Evolutionary conservation across 2,797 vertebrate genomes (phyloP), one percentile per base, ranked within the genome.

Genomic region (Anomalospiza imberbis): DNA sequence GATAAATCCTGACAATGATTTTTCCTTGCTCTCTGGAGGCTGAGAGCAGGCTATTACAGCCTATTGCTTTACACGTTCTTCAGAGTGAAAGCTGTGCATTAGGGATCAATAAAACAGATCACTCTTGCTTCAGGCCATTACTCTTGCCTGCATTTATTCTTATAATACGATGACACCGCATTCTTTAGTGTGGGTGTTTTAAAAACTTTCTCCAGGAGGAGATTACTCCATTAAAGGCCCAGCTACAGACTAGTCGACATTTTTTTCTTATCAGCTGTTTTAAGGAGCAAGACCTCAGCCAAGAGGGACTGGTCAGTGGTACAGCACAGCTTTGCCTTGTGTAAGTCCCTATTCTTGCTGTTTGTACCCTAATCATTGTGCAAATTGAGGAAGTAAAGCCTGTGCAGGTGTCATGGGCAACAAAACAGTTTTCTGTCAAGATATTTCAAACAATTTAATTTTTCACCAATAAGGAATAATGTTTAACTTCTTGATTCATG

Each of bases 91-190:
- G 89, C 94, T 88, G 89, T 77, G 73, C 93, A 92, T 95, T 92
- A 96, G 91, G 91, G 94, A 95, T 96, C 95, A 93, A 95, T 96
- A 95, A 96, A 89, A 95, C 86, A 97, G 93, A 96, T 94, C 95
- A 94, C 85, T 86, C 87, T 60, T 93, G 93, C 96, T 96, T 84
- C 93, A 91, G 93, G 95, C 89, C 95, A 88, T 96, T 96, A 95
- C 82, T 70, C 89, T 73, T 88, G 82, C 76, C 87, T 94, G 93
- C 94, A 88, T 92, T 96, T 96, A 95, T 96, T 93, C 85, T 80
- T 57, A 32, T 91, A 95, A 95, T 92, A 93, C 58, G 93, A 94
- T 95, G 95, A 93, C 94, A 87, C 84, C 4, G 47, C 88, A 91
- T 80, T 95, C 92, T 74, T 94, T 66, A 73, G 63, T 17, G 74